Percentiles rank a stretch among this genome's conserved stretches.
These are phyloP conservation scores for Ceratosolen solmsi DNA, from an alignment of 1,140 invertebrate genomes.

Conservation along the genomic window DNA sequence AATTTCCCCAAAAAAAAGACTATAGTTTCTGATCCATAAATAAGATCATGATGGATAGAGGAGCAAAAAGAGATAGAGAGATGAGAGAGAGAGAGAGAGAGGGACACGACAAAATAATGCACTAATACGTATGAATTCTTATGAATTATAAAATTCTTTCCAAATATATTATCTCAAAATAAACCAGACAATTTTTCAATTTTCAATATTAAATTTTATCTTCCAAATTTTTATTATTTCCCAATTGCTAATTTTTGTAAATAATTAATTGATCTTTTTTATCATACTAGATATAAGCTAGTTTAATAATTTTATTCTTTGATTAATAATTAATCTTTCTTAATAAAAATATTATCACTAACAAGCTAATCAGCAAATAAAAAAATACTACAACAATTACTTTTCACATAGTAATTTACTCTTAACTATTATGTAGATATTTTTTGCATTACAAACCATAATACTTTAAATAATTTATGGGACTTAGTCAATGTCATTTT, in stretches of 20 bases:
- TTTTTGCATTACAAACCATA: neutral
- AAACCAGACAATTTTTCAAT: too few relatives aligned
- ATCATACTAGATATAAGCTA: neutral
- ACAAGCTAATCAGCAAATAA: conserved; percentile 5
- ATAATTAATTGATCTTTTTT: neutral
- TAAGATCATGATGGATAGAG: too few relatives aligned
- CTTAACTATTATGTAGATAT: conserved; percentile 13
- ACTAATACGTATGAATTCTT: too few relatives aligned
- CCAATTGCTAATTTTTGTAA: neutral
- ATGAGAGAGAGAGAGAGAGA: too few relatives aligned
- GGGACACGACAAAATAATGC: too few relatives aligned
- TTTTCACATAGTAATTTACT: conserved; percentile 7
- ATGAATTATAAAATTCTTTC: too few relatives aligned
- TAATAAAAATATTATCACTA: neutral
- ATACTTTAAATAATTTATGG: neutral
- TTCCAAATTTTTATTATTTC: too few relatives aligned
- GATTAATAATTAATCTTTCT: conserved; percentile 15
- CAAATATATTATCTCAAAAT: too few relatives aligned
- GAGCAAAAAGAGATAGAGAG: too few relatives aligned
- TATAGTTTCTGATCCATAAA: too few relatives aligned
- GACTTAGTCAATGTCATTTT: neutral
- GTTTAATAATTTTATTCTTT: neutral
- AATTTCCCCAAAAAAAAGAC: too few relatives aligned
- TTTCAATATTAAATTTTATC: too few relatives aligned
- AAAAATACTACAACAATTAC: neutral